Evolutionary conservation across 2,797 vertebrate genomes (phyloP).

Genomic region (Labroides dimidiatus): DNA sequence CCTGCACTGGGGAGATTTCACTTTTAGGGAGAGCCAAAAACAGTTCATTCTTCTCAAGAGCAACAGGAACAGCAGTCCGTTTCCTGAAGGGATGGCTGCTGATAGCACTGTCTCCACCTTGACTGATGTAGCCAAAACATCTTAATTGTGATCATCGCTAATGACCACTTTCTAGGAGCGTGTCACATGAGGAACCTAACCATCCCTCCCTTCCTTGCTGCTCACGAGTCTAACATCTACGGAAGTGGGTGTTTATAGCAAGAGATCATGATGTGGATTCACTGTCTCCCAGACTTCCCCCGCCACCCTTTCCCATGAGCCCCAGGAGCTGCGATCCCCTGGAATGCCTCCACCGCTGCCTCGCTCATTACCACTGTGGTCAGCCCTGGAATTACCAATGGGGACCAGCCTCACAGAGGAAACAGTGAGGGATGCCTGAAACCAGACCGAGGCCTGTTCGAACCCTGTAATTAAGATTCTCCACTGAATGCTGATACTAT

Average conservation of each 20-base stretch:
- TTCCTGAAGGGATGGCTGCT: slow-evolving; percentile 48
- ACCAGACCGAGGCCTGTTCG: slow-evolving; percentile 74
- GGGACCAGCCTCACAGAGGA: slow-evolving; percentile 76
- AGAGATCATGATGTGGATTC: slow-evolving; percentile 74
- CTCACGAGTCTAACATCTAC: slow-evolving; percentile 69
- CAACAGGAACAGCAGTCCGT: slow-evolving; percentile 39
- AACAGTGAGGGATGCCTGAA: slow-evolving; percentile 84
- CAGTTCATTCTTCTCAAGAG: slow-evolving; percentile 16
- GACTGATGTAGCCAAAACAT: slow-evolving; percentile 63
- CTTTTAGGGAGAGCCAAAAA: slow-evolving; percentile 18
- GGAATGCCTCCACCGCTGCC: slow-evolving; percentile 74
- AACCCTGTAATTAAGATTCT: slow-evolving; percentile 88
- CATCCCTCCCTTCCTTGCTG: slow-evolving; percentile 72
- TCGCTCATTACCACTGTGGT: slow-evolving; percentile 85
- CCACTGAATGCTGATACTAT: slow-evolving; percentile 84
- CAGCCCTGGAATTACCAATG: slow-evolving; percentile 82
- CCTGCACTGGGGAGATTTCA: slow-evolving; percentile 49
- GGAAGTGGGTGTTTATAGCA: slow-evolving; percentile 80
- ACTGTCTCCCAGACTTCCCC: slow-evolving; percentile 79
- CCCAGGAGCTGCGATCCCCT: slow-evolving; percentile 75
- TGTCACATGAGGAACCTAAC: slow-evolving; percentile 41
- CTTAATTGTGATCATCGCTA: slow-evolving; percentile 62
- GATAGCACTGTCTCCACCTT: slow-evolving; percentile 65
- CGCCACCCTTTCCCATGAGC: slow-evolving; percentile 83
- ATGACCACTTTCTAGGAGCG: slow-evolving; percentile 49